Evolutionary conservation across 2,797 vertebrate genomes (phyloP), one percentile per base, ranked within the genome.

Genomic region (Sternarchorhynchus goeldii): DNA sequence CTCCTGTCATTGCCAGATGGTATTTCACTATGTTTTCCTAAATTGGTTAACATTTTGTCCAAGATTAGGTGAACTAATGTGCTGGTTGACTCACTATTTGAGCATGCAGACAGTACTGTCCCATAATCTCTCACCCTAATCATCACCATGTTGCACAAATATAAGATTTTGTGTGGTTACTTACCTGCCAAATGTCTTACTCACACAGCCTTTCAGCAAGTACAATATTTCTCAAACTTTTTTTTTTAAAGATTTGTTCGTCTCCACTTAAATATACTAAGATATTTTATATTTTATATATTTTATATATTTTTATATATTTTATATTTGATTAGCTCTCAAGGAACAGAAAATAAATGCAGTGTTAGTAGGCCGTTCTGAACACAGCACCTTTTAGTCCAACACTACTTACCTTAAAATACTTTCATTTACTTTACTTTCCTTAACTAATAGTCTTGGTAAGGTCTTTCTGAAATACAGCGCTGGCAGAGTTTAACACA

Each of bases 101-200:
- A 69, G 29, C 17, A 55, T 5, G 29, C 53, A 50, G 6, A 29
- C 67, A 31, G 6, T 55, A n/a, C 50, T 70, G 25, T 12, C 56
- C 45, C 55, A 2, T 18, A 6, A 70, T 70, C 50, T 31, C 67
- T 41, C 67, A 69, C 45, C 7, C 25, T 0, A 34, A 29, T 29
- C 32, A 34, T 53, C 45, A 53, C 3, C 21, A 55, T 25, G 45
- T 50, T 31, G 41, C 21, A 18, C 66, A 31, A 25, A 70, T 53
- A 17, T 53, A 70, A 70, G 18, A 3, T 45, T 50, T n/a, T 70
- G 55, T 55, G 67, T 70, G 67, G 3, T 53, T 70, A 25, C 25
- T 70, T 70, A 53, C 29, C 53, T 67, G 66, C 39, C 66, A 68
- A 41, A 6, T 53, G 21, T 55, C 50, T 55, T 70, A 17, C 25